Base-by-base conservation (phyloP, 2,888 invertebrate species). In the Patella caerulea region DNA sequence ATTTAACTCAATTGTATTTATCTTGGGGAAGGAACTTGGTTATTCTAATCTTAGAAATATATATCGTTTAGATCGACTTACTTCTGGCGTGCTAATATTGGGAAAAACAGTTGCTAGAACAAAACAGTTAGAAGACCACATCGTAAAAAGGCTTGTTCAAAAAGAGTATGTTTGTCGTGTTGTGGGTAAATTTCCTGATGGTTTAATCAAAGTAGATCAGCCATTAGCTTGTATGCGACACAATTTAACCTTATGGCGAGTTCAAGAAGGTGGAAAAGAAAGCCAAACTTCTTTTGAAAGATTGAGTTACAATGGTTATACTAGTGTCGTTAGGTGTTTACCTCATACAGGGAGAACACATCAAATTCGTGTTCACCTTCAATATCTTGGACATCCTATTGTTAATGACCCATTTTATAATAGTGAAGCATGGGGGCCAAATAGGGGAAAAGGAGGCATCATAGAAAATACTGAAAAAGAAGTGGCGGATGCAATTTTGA, bases 271-370 rank as follows among this genome's bases (percentile, higher is more conserved):
- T 86, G 99, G 99, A 81, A 99, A 98, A 92, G 96, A 96, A 88
- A 97, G 98, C 90, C 94, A 95, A 14, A 99, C 98, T 0, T 94
- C 95, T 83, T 99, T 99, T 93, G 95, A 96, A 91, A 94, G 96
- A 89, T 93, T 99, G 75, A 96, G 96, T 54, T 97, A 94, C 93
- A 97, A 98, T 92, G 95, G 95, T 3, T 95, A 95, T 89, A 96
- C 97, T 0, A 98, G 98, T 89, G 96, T 98, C 53, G 98, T 99
- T 12, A 94, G 96, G 56, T 98, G 98, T 93, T 73, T 84, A 56
- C 99, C 99, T 1, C 95, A 96, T 90, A 99, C 99, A 0, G 99
- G 99, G 2, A 94, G 99, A 82, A 99, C 99, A 95, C 99, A 99
- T 92, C 99, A 99, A 93, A 99, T 99, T 86, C 94, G 99, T 83